Percentiles rank a stretch among this genome's conserved stretches.
phyloP scores from a whole-genome alignment of 2,113 vertebrate genomes.

The Dromiciops gliroides region DNA sequence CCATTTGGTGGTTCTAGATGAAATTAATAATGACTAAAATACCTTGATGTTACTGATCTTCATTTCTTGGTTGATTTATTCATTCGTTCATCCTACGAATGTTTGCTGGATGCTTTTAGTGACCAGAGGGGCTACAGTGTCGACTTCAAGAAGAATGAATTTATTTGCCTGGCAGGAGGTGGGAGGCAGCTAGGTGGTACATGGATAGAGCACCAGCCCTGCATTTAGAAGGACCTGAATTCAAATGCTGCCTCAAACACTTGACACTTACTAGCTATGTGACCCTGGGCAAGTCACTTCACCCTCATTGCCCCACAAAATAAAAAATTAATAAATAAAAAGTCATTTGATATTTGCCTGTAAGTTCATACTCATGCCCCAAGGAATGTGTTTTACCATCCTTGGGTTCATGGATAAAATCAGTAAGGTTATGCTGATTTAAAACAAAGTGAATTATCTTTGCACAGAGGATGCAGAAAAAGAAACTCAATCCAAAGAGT shows the following conservation, averaged over 20 bases:
- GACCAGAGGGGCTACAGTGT: not conserved
- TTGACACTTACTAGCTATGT: no score
- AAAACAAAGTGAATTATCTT: not conserved
- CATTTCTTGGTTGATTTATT: not conserved
- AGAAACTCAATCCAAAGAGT: not conserved
- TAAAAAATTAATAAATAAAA: no score
- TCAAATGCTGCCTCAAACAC: no score
- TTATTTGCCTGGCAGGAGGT: no score
- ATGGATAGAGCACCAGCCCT: no score
- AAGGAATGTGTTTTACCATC: conserved; percentile 15
- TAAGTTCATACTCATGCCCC: conserved; percentile 30
- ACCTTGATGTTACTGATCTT: conserved; percentile 57
- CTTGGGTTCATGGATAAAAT: not conserved
- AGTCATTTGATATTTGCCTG: conserved; percentile 52
- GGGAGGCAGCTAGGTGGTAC: no score
- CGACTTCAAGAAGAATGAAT: conserved; percentile 41
- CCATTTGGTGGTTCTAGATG: conserved; percentile 27
- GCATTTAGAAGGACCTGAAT: no score
- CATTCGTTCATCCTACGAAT: not conserved
- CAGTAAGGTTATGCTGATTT: conserved; percentile 36
- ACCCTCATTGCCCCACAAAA: no score
- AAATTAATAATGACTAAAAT: conserved; percentile 55
- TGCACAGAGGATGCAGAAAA: not conserved
- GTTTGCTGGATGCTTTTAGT: not conserved
- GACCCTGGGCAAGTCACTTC: no score